Evolutionary conservation across 2,113 vertebrate genomes (phyloP).

Genomic region (Donacobius atricapilla): DNA sequence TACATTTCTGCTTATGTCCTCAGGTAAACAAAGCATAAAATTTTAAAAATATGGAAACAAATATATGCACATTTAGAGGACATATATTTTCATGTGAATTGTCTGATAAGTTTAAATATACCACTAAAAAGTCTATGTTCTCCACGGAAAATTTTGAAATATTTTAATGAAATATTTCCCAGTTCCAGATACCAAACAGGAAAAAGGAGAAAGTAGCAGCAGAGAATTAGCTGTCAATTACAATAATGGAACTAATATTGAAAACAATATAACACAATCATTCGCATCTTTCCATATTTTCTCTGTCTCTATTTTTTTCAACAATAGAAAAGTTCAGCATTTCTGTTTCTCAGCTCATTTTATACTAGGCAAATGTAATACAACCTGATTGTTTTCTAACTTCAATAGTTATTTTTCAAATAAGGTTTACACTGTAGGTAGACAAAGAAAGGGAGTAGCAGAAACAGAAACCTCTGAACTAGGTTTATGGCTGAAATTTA

Average conservation of each 20-base stretch:
- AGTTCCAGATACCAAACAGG: not conserved
- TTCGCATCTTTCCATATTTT: not conserved
- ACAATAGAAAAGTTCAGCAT: not conserved
- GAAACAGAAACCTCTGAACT: not conserved
- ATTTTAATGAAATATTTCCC: not conserved
- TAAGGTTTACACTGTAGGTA: not conserved
- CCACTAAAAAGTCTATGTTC: not conserved
- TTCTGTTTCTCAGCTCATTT: not conserved
- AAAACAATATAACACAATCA: not conserved
- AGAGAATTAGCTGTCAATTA: not conserved
- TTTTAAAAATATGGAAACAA: not conserved
- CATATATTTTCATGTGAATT: not conserved
- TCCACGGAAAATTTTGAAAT: not conserved
- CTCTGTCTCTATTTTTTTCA: not conserved
- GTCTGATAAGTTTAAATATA: not conserved
- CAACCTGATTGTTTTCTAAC: not conserved
- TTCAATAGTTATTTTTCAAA: not conserved
- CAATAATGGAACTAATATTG: not conserved
- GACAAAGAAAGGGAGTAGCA: not conserved
- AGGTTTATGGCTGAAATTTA: not conserved
- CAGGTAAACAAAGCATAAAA: not conserved
- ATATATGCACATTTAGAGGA: not conserved
- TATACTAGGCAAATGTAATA: not conserved
- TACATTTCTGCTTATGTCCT: not conserved
- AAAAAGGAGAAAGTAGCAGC: not conserved